Base-by-base conservation (phyloP, 2,888 invertebrate genomes). In the Gisinianus flammeolus region DNA sequence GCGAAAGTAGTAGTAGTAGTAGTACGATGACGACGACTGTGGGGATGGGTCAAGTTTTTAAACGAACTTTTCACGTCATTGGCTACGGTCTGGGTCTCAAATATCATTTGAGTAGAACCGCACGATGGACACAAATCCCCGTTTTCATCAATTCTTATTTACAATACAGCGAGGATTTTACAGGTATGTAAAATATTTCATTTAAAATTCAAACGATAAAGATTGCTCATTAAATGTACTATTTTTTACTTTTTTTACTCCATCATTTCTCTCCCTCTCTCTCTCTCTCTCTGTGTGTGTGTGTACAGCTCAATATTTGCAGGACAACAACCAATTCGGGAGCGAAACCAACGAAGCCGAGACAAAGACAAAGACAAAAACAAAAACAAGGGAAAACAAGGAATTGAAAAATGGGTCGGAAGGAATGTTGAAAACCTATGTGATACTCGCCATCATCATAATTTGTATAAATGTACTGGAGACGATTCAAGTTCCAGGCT, bases 121-220 rank as follows among this genome's bases (percentile, higher is more conserved):
- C 26, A 10, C 22, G 28, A 52, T 70, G 22, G 22, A n/a, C 6
- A 10, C 54, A 70, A 28, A 52, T 70, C 10, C 70, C 70, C 8
- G 54, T 52, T 24, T 70, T 70, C 54, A 70, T 70, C 35, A 70
- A 70, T 54, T 44, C 70, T 28, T 70, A 44, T 70, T 16, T 70
- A 10, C 44, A 70, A 10, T 52, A 54, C 16, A 70, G 70, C 28
- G 52, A 70, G 54, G 24, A 24, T 16, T 1, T 70, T 10, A 28
- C 28, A 67, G 52, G 70, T 52, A n/a, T 19, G 28, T 67, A 19
- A 67, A 30, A 16, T 67, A 30, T 26, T 62, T 62, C 8, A 8
- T 62, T 62, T 22, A 6, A 8, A 22, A 62, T 22, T 22, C 16
- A 62, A 62, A 22, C n/a, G n/a, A n/a, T 62, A 8, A 62, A 22